Conservation (phyloP, 2,888 invertebrate species). For the Phymatocera aterrima region DNA sequence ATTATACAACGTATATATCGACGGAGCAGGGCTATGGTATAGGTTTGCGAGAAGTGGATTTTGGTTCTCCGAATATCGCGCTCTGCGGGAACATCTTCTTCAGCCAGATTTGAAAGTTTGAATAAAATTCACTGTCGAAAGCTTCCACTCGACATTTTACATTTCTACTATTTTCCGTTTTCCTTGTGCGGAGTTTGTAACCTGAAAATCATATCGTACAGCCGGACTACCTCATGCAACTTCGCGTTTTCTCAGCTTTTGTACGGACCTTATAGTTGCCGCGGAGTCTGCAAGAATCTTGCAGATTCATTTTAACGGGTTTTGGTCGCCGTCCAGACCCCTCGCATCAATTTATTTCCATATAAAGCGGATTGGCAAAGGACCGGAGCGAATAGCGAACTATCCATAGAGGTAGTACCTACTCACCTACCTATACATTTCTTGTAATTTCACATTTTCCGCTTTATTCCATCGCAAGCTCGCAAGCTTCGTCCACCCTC, state of each 20-base stretch:
- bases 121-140: not conserved
- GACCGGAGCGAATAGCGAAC: not conserved
- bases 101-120: not conserved
- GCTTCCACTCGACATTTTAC: too few species aligned
- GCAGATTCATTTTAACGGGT: not conserved
- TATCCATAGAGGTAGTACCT: not conserved
- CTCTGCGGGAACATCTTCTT: not conserved
- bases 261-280: too few species aligned
- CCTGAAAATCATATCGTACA: not conserved
- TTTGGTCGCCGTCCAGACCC: conserved; percentile 11
- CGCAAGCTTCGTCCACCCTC: not conserved
- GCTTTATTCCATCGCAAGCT: not conserved
- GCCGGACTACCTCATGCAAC: not conserved
- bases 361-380: conserved; percentile 10
- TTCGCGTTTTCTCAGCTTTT: not conserved
- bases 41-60: not conserved
- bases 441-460: conserved; percentile 4
- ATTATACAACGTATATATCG: too few species aligned
- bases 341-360: conserved; percentile 23
- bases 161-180: not conserved
- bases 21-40: too few species aligned
- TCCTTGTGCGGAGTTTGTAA: too few species aligned
- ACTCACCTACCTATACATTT: not conserved
- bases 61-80: too few species aligned
- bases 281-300: not conserved